Percentiles rank a stretch among this genome's conserved stretches.
These are phyloP conservation scores for Turdus rufiventris DNA, from an alignment of 2,113 vertebrate genomes.

Conservation along the genomic window DNA sequence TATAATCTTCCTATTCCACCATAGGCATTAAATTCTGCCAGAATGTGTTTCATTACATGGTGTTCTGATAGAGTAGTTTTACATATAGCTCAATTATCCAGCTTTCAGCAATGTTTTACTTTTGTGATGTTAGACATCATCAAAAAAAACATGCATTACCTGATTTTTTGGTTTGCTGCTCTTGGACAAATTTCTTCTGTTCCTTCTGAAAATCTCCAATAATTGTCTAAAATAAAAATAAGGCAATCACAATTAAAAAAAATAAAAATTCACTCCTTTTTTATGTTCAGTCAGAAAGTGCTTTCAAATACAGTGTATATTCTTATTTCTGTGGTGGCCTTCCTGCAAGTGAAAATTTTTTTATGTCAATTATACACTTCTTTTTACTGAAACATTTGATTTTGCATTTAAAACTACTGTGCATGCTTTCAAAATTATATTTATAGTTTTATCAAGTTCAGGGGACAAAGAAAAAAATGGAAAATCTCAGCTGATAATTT, in stretches of 20 bases:
- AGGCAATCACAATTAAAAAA: neutral
- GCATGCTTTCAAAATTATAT: neutral
- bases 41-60: neutral
- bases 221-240: constrained; percentile 82
- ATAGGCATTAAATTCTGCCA: neutral
- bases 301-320: neutral
- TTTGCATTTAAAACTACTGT: neutral
- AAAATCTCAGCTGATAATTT: neutral
- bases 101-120: neutral
- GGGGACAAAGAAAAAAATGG: neutral
- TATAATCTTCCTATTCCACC: neutral
- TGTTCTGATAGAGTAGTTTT: neutral
- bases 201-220: constrained; percentile 98
- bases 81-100: neutral
- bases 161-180: constrained; percentile 91
- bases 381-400: neutral
- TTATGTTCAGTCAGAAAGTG: neutral
- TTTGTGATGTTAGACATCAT: neutral
- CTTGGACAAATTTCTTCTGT: constrained; percentile 94
- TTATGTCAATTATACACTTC: neutral
- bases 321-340: neutral
- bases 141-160: constrained; percentile 69
- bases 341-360: neutral
- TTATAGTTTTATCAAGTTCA: neutral
- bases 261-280: neutral